Conservation (phyloP, 2,888 invertebrate species). For the Chrysopilus asiliformis region DNA sequence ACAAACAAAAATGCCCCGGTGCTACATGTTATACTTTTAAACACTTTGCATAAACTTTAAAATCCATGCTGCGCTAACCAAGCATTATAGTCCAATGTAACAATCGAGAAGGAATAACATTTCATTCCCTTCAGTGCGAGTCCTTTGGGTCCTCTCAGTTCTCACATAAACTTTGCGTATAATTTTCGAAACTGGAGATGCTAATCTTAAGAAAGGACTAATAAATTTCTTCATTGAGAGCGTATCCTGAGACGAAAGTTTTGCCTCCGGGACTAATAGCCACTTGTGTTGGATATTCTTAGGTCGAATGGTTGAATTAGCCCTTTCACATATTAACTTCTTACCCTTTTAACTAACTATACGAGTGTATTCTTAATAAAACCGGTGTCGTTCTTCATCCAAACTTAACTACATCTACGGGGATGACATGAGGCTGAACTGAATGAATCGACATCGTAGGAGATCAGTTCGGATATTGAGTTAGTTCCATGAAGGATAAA, state of each 20-base stretch:
- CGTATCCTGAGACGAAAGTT: constrained; percentile 7
- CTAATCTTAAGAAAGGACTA: constrained; percentile 11
- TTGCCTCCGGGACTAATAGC: constrained; percentile 5
- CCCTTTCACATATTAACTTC: no score
- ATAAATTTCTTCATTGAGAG: constrained; percentile 11
- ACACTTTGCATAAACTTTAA: background rate
- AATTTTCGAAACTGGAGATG: constrained; percentile 8
- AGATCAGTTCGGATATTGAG: constrained; percentile 8
- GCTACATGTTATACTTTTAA: no score
- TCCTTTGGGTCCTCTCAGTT: constrained; percentile 1
- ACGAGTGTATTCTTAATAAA: no score
- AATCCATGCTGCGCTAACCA: no score
- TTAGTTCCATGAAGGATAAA: constrained; percentile 2
- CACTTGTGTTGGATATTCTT: constrained; percentile 3
- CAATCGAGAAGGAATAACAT: no score
- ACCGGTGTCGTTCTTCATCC: no score
- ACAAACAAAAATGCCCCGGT: no score
- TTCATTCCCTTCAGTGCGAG: background rate
- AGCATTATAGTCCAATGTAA: no score
- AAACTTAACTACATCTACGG: no score
- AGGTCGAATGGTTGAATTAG: background rate
- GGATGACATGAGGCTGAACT: background rate
- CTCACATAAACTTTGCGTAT: constrained; percentile 8
- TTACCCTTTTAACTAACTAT: no score
- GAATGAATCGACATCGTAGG: background rate